Conservation (phyloP, 1,140 invertebrate species). For the Bactericera cockerelli region DNA sequence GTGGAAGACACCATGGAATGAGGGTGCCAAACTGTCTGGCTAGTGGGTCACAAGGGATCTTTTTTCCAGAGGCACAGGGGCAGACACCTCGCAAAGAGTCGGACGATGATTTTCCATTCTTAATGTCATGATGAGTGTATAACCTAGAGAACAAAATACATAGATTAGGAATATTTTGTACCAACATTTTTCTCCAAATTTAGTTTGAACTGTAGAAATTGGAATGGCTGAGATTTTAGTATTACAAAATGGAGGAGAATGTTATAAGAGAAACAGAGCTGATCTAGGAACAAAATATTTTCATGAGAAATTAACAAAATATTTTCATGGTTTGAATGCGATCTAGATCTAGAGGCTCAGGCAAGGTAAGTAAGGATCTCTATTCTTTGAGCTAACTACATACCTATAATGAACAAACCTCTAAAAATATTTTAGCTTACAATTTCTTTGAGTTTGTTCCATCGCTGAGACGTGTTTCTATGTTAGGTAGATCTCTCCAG, state of each 20-base stretch:
- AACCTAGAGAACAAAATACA: conserved; percentile 29
- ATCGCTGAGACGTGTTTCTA: conserved; percentile 49
- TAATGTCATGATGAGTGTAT: conserved; percentile 54
- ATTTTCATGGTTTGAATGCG: no score
- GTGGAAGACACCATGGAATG: conserved; percentile 81
- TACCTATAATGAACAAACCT: no score
- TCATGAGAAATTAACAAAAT: no score
- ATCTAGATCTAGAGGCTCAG: no score
- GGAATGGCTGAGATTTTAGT: no score
- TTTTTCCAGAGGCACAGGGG: conserved; percentile 44
- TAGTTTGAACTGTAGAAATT: no score
- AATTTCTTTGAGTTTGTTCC: conserved; percentile 45
- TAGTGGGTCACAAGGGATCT: conserved; percentile 42
- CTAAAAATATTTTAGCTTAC: conserved; percentile 33
- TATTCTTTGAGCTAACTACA: no score
- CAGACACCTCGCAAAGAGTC: conserved; percentile 62
- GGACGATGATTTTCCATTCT: conserved; percentile 40
- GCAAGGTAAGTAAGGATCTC: no score
- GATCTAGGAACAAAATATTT: no score
- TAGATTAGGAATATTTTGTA: conserved; percentile 1
- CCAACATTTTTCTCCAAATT: no score
- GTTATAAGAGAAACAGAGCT: no score
- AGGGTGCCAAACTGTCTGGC: conserved; percentile 71
- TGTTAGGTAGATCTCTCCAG: conserved; percentile 77
- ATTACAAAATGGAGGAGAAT: no score